Evolutionary conservation across 2,888 invertebrate genomes (phyloP).

Genomic region (Atethmia centrago): DNA sequence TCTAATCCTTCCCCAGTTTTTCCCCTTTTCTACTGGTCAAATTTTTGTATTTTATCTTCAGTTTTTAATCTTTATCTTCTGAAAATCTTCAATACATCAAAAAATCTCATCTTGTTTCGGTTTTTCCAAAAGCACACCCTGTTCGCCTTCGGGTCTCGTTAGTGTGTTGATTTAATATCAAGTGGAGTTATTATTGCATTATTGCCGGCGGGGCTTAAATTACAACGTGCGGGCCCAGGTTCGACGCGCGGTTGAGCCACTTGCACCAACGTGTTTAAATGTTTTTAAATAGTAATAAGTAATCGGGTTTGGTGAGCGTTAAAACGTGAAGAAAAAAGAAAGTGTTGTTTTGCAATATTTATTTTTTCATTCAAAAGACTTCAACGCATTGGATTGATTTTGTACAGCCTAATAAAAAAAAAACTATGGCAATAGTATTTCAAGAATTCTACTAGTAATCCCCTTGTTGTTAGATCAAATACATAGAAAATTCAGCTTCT

Average conservation of each 20-base stretch:
- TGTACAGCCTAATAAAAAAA: neutral
- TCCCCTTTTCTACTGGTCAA: too few species aligned
- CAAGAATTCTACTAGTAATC: neutral
- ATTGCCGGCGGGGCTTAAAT: constrained; percentile 66
- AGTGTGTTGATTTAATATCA: constrained; percentile 78
- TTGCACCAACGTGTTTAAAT: constrained; percentile 33
- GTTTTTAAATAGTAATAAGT: constrained; percentile 47
- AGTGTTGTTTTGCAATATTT: neutral
- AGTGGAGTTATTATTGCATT: constrained; percentile 67
- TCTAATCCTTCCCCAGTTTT: too few species aligned
- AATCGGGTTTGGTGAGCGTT: neutral
- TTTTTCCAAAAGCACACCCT: constrained; percentile 47
- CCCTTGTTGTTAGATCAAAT: neutral
- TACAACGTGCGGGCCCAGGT: constrained; percentile 53
- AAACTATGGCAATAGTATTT: neutral
- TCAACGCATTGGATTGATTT: neutral
- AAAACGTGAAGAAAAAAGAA: neutral
- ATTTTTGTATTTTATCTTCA: too few species aligned
- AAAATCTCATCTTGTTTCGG: too few species aligned
- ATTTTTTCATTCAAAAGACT: constrained; percentile 1
- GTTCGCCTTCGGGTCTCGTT: constrained; percentile 70
- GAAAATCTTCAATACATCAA: neutral
- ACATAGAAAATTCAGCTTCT: neutral
- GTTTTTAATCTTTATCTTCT: too few species aligned
- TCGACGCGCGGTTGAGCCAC: constrained; percentile 48